phyloP scores from a whole-genome alignment of 2,797 vertebrate species.

The Cetoscarus ocellatus region DNA sequence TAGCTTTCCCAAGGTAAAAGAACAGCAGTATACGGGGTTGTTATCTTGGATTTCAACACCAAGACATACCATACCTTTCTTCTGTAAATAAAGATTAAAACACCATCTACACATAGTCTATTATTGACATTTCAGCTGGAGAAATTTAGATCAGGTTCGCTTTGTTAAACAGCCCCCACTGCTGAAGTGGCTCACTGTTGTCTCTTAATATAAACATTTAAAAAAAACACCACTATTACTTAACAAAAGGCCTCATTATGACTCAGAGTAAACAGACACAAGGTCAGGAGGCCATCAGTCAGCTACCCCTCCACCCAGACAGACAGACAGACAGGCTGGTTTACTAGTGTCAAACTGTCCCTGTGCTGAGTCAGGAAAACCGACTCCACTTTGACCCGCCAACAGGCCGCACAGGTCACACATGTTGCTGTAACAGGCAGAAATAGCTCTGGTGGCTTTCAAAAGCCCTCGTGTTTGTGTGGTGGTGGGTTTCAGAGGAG shows the following conservation, averaged over 20 bases:
- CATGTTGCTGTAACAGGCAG: constrained; percentile 60
- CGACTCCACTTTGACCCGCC: constrained; percentile 39
- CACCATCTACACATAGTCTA: too few species aligned
- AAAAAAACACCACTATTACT: not conserved
- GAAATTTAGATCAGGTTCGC: not conserved
- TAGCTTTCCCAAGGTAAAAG: too few species aligned
- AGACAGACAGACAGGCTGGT: not conserved
- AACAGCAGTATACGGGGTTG: too few species aligned
- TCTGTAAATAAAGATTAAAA: too few species aligned
- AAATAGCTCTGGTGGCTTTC: constrained; percentile 47
- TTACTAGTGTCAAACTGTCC: constrained; percentile 17
- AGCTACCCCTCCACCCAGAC: not conserved
- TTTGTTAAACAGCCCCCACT: not conserved
- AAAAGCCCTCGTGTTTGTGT: constrained; percentile 33
- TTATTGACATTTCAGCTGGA: too few species aligned
- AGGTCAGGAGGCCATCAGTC: not conserved
- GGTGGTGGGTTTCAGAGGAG: constrained; percentile 18
- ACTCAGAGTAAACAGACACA: not conserved
- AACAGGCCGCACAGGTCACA: constrained; percentile 41
- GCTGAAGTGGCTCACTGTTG: not conserved
- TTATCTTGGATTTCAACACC: too few species aligned
- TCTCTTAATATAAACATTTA: not conserved
- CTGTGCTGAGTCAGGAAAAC: constrained; percentile 43
- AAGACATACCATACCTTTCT: too few species aligned
- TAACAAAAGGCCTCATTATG: not conserved